Evolutionary conservation across 2,797 vertebrate species (phyloP).

Genomic region (Anguilla megastoma): DNA sequence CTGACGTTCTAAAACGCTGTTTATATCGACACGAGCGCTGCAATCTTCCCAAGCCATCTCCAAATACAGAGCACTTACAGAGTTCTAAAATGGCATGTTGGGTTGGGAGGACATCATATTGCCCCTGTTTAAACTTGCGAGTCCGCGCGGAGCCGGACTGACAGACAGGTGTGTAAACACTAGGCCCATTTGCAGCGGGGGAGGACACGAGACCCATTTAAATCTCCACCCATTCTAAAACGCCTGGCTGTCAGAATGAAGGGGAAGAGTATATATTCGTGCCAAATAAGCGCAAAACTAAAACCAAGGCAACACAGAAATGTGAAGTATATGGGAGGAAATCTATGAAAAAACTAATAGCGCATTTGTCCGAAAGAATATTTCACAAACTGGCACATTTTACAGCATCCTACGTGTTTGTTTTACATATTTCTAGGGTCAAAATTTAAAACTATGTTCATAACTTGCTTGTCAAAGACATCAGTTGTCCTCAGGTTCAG

Average conservation of each 20-base stretch:
- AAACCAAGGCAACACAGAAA: constrained; percentile 7
- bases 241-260: constrained; percentile 46
- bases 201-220: constrained; percentile 63
- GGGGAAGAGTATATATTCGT: constrained; percentile 7
- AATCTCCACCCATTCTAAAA: constrained; percentile 59
- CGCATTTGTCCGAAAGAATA: background rate
- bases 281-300: constrained; percentile 34
- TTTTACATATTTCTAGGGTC: background rate
- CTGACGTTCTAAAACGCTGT: constrained; percentile 52
- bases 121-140: constrained; percentile 64
- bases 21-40: constrained; percentile 62
- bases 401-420: constrained; percentile 31
- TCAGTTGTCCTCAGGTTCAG: background rate
- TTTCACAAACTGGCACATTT: background rate
- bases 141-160: constrained; percentile 60
- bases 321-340: constrained; percentile 10
- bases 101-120: constrained; percentile 62
- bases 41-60: constrained; percentile 66
- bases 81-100: constrained; percentile 50
- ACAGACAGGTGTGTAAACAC: constrained; percentile 79
- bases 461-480: background rate
- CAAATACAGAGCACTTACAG: constrained; percentile 73
- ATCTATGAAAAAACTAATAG: background rate
- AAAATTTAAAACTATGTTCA: background rate
- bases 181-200: constrained; percentile 65